phyloP scores from a whole-genome alignment of 1,140 invertebrate species.

The Whitmania pigra region DNA sequence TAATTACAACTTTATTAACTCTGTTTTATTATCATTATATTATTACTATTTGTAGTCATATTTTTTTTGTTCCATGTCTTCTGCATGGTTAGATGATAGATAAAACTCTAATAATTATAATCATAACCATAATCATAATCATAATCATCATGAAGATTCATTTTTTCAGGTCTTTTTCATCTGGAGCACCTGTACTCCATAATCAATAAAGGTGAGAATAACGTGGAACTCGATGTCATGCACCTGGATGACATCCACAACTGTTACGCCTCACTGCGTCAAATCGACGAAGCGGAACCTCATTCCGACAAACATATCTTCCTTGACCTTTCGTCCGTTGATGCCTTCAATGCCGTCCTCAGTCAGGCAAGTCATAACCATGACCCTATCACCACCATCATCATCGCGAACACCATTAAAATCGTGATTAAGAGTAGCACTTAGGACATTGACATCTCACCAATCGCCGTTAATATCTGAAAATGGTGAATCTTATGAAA shows the following conservation, averaged over 20 bases:
- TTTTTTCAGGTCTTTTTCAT: slow-evolving; percentile 1
- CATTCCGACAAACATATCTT: background rate
- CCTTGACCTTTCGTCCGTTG: background rate
- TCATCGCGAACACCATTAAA: background rate
- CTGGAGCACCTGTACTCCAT: slow-evolving; percentile 11
- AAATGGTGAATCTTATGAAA: too few species aligned
- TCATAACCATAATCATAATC: too few species aligned
- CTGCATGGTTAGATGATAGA: too few species aligned
- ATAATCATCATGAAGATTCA: background rate
- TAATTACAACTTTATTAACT: too few species aligned
- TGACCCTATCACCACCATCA: background rate
- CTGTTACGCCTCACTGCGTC: slow-evolving; percentile 4
- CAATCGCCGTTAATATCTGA: background rate
- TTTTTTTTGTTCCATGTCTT: too few species aligned
- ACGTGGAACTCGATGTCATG: background rate
- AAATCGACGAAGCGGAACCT: slow-evolving; percentile 3
- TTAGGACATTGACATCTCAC: background rate
- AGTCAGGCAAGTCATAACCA: background rate
- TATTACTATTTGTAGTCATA: too few species aligned
- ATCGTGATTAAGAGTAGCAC: background rate
- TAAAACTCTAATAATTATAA: too few species aligned
- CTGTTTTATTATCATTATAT: too few species aligned
- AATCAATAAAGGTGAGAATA: background rate
- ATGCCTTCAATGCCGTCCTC: slow-evolving; percentile 12
- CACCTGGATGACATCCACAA: background rate